These are phyloP conservation scores for Cyclargus thomasi DNA, from an alignment of 1,140 invertebrate genomes.

Conservation along the genomic window DNA sequence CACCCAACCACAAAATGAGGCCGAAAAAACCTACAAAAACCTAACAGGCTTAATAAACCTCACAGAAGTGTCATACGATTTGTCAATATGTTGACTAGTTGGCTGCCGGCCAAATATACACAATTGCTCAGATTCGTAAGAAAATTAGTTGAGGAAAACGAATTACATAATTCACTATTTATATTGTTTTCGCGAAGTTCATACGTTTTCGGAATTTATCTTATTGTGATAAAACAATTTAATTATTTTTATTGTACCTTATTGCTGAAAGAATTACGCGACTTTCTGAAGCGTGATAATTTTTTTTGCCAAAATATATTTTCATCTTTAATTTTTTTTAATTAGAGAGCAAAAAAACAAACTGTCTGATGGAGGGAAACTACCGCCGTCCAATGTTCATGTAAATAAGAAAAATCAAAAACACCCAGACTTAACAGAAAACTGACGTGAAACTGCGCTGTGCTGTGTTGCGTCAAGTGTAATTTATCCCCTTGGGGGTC, in stretches of 20 bases:
- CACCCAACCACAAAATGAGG: too few relatives aligned
- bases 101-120: neutral
- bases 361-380: too few relatives aligned
- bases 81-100: neutral
- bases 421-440: too few relatives aligned
- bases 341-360: too few relatives aligned
- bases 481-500: too few relatives aligned
- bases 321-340: too few relatives aligned
- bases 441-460: too few relatives aligned
- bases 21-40: neutral
- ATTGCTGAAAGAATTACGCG: neutral
- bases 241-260: neutral
- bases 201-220: neutral
- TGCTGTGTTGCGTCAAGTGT: too few relatives aligned
- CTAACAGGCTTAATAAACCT: neutral
- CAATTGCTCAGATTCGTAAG: neutral
- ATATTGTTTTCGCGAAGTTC: neutral
- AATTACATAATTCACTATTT: constrained; percentile 4
- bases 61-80: neutral
- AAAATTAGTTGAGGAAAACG: neutral
- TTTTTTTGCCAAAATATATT: too few relatives aligned
- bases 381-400: too few relatives aligned
- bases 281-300: neutral
- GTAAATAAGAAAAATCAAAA: too few relatives aligned
- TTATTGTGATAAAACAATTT: neutral